Percentiles rank a stretch among this genome's conserved stretches.
Evolutionary conservation across 2,888 invertebrate species (phyloP).

Genomic region (Steinernema carpocapsae): DNA sequence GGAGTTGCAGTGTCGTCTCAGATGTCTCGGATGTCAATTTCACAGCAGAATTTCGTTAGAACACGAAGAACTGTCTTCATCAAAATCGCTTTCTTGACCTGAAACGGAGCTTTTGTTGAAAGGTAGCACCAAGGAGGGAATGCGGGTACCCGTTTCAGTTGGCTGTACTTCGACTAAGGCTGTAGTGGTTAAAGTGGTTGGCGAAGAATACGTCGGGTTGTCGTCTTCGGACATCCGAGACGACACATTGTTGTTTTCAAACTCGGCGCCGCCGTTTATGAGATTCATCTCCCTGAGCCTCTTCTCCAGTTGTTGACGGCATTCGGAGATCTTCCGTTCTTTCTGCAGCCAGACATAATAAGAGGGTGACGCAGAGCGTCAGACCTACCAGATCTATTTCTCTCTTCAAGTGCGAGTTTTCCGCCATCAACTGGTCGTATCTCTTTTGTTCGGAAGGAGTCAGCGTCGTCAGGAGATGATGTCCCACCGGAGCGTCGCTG

Average conservation of each 20-base stretch:
- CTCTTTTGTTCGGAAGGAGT: slow-evolving; percentile 77
- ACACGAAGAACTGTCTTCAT: slow-evolving; percentile 40
- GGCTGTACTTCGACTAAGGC: slow-evolving; percentile 58
- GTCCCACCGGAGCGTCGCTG: slow-evolving; percentile 32
- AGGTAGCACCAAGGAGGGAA: not conserved
- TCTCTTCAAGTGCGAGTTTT: slow-evolving; percentile 94
- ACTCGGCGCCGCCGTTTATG: slow-evolving; percentile 6
- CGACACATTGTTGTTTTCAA: slow-evolving; percentile 18
- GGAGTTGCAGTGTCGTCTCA: not conserved
- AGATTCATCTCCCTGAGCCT: slow-evolving; percentile 19
- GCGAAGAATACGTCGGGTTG: slow-evolving; percentile 49
- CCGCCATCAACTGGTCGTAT: slow-evolving; percentile 86
- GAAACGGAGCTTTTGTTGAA: not conserved
- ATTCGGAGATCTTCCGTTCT: slow-evolving; percentile 53
- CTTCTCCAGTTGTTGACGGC: slow-evolving; percentile 49
- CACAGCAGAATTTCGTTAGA: slow-evolving; percentile 40
- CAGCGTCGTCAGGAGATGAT: slow-evolving; percentile 41
- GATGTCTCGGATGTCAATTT: too few relatives aligned
- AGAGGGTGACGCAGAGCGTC: not conserved
- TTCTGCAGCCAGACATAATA: slow-evolving; percentile 46
- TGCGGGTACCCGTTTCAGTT: slow-evolving; percentile 7
- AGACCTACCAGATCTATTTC: slow-evolving; percentile 75
- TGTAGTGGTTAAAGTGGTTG: slow-evolving; percentile 55
- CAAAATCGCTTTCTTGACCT: slow-evolving; percentile 41
- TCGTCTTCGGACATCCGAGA: slow-evolving; percentile 43